phyloP scores from a whole-genome alignment of 2,797 vertebrate genomes.

The Brotula barbata region DNA sequence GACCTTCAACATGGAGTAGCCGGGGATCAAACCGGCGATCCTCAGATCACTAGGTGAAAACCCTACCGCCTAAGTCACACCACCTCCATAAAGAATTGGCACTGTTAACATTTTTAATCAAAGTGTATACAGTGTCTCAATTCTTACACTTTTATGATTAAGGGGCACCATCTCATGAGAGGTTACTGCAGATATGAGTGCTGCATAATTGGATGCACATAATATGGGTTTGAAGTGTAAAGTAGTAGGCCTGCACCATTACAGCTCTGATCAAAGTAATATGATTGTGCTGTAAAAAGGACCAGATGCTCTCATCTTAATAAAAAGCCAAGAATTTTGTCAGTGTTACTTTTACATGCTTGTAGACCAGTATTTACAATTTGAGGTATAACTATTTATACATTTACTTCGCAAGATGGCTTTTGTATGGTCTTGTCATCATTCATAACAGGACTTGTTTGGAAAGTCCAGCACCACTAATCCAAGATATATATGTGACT shows the following conservation, averaged over 20 bases:
- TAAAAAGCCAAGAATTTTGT: no score
- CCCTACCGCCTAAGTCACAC: no score
- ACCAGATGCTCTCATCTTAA: no score
- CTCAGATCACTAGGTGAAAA: no score
- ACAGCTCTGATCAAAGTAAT: conserved; percentile 44
- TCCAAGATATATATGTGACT: conserved; percentile 1
- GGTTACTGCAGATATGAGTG: conserved; percentile 14
- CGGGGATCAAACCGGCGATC: no score
- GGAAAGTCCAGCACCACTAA: not conserved
- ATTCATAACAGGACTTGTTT: not conserved
- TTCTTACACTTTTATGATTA: not conserved
- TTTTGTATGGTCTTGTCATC: not conserved
- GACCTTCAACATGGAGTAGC: no score
- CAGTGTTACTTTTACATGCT: conserved; percentile 7
- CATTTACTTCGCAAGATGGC: not conserved
- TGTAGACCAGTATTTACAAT: conserved; percentile 7
- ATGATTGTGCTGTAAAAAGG: conserved; percentile 28
- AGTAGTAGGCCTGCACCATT: conserved; percentile 28
- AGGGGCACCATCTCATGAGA: conserved; percentile 12
- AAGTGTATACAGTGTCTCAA: conserved; percentile 9
- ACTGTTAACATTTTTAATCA: no score
- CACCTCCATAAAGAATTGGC: no score
- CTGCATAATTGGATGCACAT: no score
- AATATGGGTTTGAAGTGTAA: not conserved
- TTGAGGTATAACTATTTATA: not conserved